A percentile compares a stretch with the other conserved stretches of the same genome.
These are phyloP conservation scores for Cyprinodon brontotheroides DNA, from an alignment of 2,113 vertebrate genomes.

Conservation along the genomic window DNA sequence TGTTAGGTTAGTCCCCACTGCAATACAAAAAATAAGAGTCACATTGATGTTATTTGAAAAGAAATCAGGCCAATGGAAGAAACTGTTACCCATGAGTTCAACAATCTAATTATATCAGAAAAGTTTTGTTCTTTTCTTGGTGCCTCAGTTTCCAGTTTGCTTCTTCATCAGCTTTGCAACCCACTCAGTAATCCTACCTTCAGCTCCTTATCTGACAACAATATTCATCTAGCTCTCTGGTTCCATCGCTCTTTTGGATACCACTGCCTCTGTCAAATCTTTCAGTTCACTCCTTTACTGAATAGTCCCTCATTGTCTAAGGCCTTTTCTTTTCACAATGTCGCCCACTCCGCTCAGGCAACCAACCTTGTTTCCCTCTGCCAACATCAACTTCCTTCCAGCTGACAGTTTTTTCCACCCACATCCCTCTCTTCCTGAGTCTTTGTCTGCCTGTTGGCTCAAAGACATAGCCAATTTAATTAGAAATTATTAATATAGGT, in stretches of 20 bases:
- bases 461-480: not conserved
- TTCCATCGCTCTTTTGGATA: not conserved
- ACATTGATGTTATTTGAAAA: too few species aligned
- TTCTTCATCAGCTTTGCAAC: not conserved
- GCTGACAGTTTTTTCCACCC: not conserved
- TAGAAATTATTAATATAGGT: not conserved
- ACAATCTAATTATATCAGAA: not conserved
- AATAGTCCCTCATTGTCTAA: not conserved
- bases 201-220: not conserved
- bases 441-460: not conserved
- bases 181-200: not conserved
- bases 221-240: not conserved
- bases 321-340: not conserved
- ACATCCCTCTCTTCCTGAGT: not conserved
- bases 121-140: not conserved
- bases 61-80: too few species aligned
- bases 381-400: not conserved
- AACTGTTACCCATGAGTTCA: too few species aligned
- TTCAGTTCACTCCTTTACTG: not conserved
- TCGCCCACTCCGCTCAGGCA: not conserved
- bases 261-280: not conserved
- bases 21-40: too few species aligned
- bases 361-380: not conserved
- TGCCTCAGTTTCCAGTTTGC: not conserved
- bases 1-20: too few species aligned